These are phyloP conservation scores for Nettapus auritus DNA, from an alignment of 2,113 vertebrate genomes.

Conservation along the genomic window DNA sequence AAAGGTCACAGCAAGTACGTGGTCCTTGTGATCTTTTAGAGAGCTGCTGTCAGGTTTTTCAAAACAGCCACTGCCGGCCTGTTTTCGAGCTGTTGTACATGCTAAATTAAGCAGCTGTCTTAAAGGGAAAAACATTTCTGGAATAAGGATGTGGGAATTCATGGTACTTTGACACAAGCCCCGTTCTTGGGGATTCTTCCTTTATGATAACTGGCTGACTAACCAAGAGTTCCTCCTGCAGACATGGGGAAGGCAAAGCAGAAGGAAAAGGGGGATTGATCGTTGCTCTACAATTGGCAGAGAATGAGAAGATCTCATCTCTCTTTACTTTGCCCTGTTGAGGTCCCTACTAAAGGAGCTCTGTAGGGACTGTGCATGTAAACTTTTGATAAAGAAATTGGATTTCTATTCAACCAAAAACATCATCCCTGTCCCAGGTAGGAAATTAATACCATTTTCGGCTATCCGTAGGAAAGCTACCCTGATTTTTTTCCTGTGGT, in stretches of 20 bases:
- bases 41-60: background rate
- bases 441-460: background rate
- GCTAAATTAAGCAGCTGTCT: background rate
- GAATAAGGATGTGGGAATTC: background rate
- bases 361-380: background rate
- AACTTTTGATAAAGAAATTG: background rate
- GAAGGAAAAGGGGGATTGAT: background rate
- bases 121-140: background rate
- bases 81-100: background rate
- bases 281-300: background rate
- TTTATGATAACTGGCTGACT: background rate
- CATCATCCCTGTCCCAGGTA: background rate
- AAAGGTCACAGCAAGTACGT: background rate
- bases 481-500: background rate
- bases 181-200: background rate
- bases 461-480: background rate
- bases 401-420: background rate
- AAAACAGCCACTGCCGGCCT: background rate
- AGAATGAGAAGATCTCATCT: background rate
- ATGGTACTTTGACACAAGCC: background rate
- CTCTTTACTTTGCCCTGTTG: background rate
- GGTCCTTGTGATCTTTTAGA: background rate
- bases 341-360: background rate
- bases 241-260: background rate
- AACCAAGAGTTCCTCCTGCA: background rate